Evolutionary conservation across 92 coral and sea anemone species (phyloP), one percentile per base, ranked within the genome.

Genomic region (Pocillopora meandrina): DNA sequence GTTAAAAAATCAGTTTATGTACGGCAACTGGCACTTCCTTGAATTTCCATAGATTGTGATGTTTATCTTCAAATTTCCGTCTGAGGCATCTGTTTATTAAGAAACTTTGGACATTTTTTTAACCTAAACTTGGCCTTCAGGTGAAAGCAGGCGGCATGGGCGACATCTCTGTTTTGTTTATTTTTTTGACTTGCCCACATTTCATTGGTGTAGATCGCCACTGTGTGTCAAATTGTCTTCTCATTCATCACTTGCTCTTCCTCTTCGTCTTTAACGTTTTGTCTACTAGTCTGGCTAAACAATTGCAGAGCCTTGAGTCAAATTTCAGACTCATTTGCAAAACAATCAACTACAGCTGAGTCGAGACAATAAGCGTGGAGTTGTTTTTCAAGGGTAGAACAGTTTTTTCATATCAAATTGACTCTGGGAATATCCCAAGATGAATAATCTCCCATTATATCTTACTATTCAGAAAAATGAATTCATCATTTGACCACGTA

Each of bases 251-350:
- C 2, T 72, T 23, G 17, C 57, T 49, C 56, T 35, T 34, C 8
- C 57, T 49, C 56, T 35, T 34, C 8, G 52, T 42, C 52, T 36
- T 72, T 1, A 52, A 49, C 15, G 76, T n/a, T 26, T 58, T 72
- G 55, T 72, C 55, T 52, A 52, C 60, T 60, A 60, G 76, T 12
- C 56, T 26, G 76, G n/a, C 75, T 72, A 19, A 60, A 72, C 55
- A 72, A 72, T 11, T 20, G 61, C 21, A 10, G 58, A 3, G 21
- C 2, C 55, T 14, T 60, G 60, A 52, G 16, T 67, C 34, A 23
- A 3, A 12, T 16, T 59, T 59, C 16, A 59, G 12, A 59, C 14
- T 16, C 62, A 59, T 59, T 59, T 20, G 13, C 70, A 65, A 65
- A 65, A 11, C 21, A 65, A 23, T 13, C 21, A 42, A 42, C 52